phyloP scores from a whole-genome alignment of 2,888 invertebrate species.

The Allacma fusca region DNA sequence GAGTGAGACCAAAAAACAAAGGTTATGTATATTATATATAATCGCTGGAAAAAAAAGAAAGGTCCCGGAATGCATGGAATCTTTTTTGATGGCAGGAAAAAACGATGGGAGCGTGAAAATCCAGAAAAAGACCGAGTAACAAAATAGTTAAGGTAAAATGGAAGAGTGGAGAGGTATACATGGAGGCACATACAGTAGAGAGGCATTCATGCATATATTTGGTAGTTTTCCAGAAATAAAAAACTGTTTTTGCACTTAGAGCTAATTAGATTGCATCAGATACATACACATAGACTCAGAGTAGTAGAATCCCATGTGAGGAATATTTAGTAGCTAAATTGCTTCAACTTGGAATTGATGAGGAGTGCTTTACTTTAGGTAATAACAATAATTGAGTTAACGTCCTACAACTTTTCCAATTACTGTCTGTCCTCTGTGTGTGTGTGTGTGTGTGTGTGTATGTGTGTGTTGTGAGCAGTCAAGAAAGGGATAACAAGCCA shows the following conservation, averaged over 20 bases:
- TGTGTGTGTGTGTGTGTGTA: not conserved
- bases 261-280: not conserved
- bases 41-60: no score
- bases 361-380: conserved; percentile 16
- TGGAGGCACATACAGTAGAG: no score
- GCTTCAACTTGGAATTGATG: not conserved
- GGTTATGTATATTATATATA: no score
- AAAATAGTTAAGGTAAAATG: no score
- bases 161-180: no score
- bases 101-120: no score
- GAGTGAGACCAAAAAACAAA: no score
- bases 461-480: not conserved
- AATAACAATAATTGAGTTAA: conserved; percentile 16
- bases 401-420: not conserved
- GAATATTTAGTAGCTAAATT: not conserved
- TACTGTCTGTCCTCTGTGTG: not conserved
- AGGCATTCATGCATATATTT: no score
- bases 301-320: not conserved
- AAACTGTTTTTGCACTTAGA: conserved; percentile 6
- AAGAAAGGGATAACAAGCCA: conserved; percentile 17
- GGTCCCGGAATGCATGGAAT: no score
- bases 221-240: not conserved
- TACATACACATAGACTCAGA: no score
- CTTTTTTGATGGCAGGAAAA: no score
- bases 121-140: no score